phyloP scores from a whole-genome alignment of 2,113 vertebrate genomes.

The Galemys pyrenaicus region DNA sequence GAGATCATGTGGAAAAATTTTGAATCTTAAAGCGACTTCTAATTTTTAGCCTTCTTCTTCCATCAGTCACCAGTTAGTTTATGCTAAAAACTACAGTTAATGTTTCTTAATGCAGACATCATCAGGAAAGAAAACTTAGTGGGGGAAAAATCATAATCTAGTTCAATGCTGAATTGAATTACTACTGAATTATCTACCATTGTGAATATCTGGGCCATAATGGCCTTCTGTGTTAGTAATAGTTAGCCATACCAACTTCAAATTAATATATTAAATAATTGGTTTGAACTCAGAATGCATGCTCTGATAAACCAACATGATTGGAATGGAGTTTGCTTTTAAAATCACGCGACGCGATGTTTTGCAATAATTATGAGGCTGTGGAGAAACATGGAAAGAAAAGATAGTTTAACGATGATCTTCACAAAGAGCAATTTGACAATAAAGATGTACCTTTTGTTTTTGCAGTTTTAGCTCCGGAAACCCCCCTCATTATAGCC shows the following conservation, averaged over 20 bases:
- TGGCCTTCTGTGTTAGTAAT: neutral
- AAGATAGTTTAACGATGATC: neutral
- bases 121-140: neutral
- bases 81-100: conserved; percentile 29
- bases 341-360: neutral
- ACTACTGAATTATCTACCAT: neutral
- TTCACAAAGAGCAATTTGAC: neutral
- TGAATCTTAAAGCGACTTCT: neutral
- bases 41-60: neutral
- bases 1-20: neutral
- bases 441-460: neutral
- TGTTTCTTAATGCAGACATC: neutral
- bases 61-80: neutral
- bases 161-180: conserved; percentile 25
- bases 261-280: conserved; percentile 24
- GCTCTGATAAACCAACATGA: neutral
- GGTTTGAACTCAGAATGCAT: neutral
- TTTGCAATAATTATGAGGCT: conserved; percentile 36
- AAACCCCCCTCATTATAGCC: neutral
- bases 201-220: neutral
- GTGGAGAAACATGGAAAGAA: neutral
- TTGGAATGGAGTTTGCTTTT: neutral
- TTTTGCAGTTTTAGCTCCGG: neutral
- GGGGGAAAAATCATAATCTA: neutral
- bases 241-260: neutral